Evolutionary conservation across 2,797 vertebrate species (phyloP).

Genomic region (Sebastes steindachneri): DNA sequence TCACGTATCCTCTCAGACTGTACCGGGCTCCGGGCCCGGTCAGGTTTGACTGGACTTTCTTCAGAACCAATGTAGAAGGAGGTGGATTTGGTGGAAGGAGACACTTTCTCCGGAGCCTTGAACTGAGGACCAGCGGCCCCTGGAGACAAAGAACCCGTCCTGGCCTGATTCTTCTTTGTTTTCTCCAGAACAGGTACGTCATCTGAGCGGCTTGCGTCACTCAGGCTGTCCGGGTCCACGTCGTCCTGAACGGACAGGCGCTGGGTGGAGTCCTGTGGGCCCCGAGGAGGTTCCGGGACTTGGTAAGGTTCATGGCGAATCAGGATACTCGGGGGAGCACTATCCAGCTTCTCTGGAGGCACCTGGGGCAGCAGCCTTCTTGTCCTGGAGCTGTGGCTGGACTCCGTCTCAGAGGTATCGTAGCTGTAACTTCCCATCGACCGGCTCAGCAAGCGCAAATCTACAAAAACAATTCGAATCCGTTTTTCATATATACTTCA

Average conservation of each 20-base stretch:
- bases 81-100: slow-evolving; percentile 79
- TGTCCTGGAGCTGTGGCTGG: slow-evolving; percentile 82
- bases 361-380: slow-evolving; percentile 92
- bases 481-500: not conserved
- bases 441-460: slow-evolving; percentile 57
- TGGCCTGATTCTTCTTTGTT: slow-evolving; percentile 64
- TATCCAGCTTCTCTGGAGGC: slow-evolving; percentile 88
- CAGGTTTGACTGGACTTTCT: slow-evolving; percentile 66
- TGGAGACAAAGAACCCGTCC: slow-evolving; percentile 32
- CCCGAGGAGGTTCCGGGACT: slow-evolving; percentile 61
- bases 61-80: slow-evolving; percentile 91
- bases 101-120: slow-evolving; percentile 63
- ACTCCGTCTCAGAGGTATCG: slow-evolving; percentile 84
- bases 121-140: slow-evolving; percentile 30
- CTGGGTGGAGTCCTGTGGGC: slow-evolving; percentile 67
- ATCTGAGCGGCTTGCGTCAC: slow-evolving; percentile 93
- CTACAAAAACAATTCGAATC: slow-evolving; percentile 51
- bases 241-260: slow-evolving; percentile 87
- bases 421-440: slow-evolving; percentile 52
- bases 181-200: slow-evolving; percentile 83
- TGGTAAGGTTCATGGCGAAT: slow-evolving; percentile 82
- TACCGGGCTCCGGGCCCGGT: slow-evolving; percentile 49
- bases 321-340: slow-evolving; percentile 78
- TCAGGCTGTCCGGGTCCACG: slow-evolving; percentile 94
- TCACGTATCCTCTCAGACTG: slow-evolving; percentile 74